These are phyloP conservation scores for Xiphophorus hellerii DNA, from an alignment of 2,113 vertebrate genomes.

Conservation along the genomic window DNA sequence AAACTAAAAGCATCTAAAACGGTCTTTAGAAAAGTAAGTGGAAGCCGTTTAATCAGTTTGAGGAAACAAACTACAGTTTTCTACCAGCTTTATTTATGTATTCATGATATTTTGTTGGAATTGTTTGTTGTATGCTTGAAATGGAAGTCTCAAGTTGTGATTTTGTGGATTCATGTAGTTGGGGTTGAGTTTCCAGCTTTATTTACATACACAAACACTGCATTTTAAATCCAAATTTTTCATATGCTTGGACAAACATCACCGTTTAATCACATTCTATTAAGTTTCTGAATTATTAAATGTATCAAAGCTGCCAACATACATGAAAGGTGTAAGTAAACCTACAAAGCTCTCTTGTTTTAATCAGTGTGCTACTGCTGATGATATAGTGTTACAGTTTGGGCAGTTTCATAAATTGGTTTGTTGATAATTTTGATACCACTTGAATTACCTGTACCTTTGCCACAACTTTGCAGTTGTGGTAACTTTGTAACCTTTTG, in stretches of 20 bases:
- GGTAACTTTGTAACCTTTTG: constrained; percentile 1
- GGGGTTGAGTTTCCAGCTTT: no score
- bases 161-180: not conserved
- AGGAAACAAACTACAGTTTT: not conserved
- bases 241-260: not conserved
- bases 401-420: not conserved
- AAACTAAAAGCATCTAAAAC: no score
- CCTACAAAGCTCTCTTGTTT: not conserved
- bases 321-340: not conserved
- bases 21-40: no score
- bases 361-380: not conserved
- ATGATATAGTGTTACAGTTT: not conserved
- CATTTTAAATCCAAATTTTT: no score
- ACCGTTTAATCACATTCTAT: not conserved
- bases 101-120: no score
- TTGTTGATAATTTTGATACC: constrained; percentile 1
- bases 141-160: not conserved
- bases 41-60: no score
- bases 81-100: not conserved
- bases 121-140: not conserved
- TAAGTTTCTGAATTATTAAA: not conserved
- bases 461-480: not conserved
- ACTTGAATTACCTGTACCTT: not conserved
- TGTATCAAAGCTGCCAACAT: no score
- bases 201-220: no score